Conservation (phyloP, 1,140 invertebrate species). For the Gryllus bimaculatus region DNA sequence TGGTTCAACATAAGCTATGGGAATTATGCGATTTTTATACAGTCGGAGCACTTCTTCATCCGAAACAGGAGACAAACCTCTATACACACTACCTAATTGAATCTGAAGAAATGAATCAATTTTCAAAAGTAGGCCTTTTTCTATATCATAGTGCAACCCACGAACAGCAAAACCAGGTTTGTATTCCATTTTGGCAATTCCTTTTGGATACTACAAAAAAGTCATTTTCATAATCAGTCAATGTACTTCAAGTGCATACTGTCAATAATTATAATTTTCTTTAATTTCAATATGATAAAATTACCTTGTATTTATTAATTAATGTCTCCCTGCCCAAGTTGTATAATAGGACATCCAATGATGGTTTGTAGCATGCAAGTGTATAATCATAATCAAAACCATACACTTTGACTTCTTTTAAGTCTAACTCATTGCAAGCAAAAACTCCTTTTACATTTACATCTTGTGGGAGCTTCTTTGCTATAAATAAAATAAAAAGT, state of each 20-base stretch:
- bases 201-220: conserved; percentile 75
- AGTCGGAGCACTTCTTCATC: conserved; percentile 77
- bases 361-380: conserved; percentile 86
- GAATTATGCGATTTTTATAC: conserved; percentile 79
- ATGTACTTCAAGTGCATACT: too few relatives aligned
- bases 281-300: conserved; percentile 10
- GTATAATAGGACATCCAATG: conserved; percentile 85
- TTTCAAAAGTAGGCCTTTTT: conserved; percentile 90
- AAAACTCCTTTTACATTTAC: conserved; percentile 81
- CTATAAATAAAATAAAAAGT: conserved; percentile 38
- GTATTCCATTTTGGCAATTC: conserved; percentile 72
- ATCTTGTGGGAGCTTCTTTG: conserved; percentile 78
- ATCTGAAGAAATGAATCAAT: conserved; percentile 95
- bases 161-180: conserved; percentile 83
- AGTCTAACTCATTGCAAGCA: conserved; percentile 92
- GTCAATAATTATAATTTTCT: too few relatives aligned
- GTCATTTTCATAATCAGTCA: not conserved
- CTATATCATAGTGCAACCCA: conserved; percentile 92
- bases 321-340: conserved; percentile 80
- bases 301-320: conserved; percentile 80
- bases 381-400: conserved; percentile 99
- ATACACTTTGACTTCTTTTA: conserved; percentile 87
- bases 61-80: conserved; percentile 67
- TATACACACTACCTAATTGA: conserved; percentile 89
- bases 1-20: conserved; percentile 70